phyloP scores from a whole-genome alignment of 2,113 vertebrate species.

The Perccottus glenii region DNA sequence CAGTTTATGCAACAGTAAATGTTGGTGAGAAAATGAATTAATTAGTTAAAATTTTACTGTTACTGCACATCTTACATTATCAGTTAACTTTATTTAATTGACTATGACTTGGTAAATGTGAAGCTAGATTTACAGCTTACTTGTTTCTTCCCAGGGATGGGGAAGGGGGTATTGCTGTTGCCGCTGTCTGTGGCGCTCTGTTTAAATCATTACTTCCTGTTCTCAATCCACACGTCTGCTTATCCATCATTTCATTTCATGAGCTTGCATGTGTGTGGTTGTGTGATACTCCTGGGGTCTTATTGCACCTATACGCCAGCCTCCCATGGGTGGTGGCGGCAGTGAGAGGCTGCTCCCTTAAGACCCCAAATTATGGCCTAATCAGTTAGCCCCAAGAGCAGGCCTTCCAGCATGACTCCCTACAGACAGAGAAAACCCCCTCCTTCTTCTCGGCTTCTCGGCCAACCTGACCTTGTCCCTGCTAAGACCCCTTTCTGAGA shows the following conservation, averaged over 20 bases:
- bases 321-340: slow-evolving; percentile 64
- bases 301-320: slow-evolving; percentile 69
- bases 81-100: slow-evolving; percentile 17
- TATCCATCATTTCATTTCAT: slow-evolving; percentile 75
- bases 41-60: no score
- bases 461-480: slow-evolving; percentile 75
- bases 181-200: no score
- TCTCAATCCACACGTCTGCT: slow-evolving; percentile 72
- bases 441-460: not conserved
- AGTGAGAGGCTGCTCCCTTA: slow-evolving; percentile 53
- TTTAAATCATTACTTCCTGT: slow-evolving; percentile 81
- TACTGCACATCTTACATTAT: slow-evolving; percentile 6
- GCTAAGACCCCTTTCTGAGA: slow-evolving; percentile 73
- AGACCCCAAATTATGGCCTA: slow-evolving; percentile 76
- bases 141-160: slow-evolving; percentile 31
- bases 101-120: slow-evolving; percentile 27
- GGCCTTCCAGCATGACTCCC: slow-evolving; percentile 34
- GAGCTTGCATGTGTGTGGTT: slow-evolving; percentile 34
- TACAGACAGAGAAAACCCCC: slow-evolving; percentile 37
- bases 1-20: no score
- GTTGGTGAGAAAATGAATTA: no score
- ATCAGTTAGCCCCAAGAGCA: slow-evolving; percentile 74
- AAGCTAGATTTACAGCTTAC: slow-evolving; percentile 34
- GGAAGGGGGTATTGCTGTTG: slow-evolving; percentile 31
- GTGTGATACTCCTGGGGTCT: slow-evolving; percentile 52